Conservation (phyloP, 2,113 vertebrate species). For the Coryphaenoides rupestris region DNA sequence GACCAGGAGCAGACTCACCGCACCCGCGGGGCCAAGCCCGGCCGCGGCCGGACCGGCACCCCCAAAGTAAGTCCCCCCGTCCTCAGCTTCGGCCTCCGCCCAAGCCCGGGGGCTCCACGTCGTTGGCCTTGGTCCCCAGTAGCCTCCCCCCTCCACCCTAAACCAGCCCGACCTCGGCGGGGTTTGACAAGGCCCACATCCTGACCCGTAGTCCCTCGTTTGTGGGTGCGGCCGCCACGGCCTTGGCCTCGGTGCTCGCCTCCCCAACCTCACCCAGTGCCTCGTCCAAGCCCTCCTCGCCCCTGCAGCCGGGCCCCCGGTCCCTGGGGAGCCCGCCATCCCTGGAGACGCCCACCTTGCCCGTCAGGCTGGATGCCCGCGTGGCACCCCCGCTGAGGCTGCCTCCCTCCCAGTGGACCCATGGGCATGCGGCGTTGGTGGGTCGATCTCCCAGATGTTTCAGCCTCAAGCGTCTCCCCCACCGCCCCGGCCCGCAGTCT, state of each 20-base stretch:
- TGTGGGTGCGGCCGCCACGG: constrained; percentile 21
- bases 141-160: constrained; percentile 47
- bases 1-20: constrained; percentile 92
- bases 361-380: constrained; percentile 36
- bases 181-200: constrained; percentile 21
- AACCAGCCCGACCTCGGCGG: constrained; percentile 27
- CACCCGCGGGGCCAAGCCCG: constrained; percentile 77
- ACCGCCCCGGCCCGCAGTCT: constrained; percentile 32
- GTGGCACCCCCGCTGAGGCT: constrained; percentile 45
- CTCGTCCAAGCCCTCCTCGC: constrained; percentile 21
- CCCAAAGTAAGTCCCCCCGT: constrained; percentile 91
- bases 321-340: constrained; percentile 54
- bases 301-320: constrained; percentile 35
- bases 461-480: constrained; percentile 44
- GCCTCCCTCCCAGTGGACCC: constrained; percentile 62
- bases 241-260: constrained; percentile 27
- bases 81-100: constrained; percentile 13
- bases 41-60: constrained; percentile 82
- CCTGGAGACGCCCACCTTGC: constrained; percentile 53
- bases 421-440: constrained; percentile 61
- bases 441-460: constrained; percentile 67
- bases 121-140: constrained; percentile 46
- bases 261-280: constrained; percentile 30
- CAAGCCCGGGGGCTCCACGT: too few species aligned
- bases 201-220: constrained; percentile 30